Base-by-base conservation (phyloP, 2,797 vertebrate genomes). In the Novumbra hubbsi region DNA sequence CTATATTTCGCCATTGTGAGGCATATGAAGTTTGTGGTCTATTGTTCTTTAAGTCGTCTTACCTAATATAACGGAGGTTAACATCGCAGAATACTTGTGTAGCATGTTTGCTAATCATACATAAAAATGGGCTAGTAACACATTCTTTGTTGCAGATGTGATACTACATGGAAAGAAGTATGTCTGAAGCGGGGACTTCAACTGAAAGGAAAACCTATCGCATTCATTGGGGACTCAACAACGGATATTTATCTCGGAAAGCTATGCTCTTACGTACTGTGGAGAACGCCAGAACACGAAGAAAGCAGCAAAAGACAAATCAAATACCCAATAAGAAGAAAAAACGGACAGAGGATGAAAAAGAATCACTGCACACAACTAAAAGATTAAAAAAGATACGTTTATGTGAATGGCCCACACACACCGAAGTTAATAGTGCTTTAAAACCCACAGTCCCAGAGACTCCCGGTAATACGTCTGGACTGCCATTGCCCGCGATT, bases 231-330 rank as follows among this genome's bases (percentile, higher is more conserved):
- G 78, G 79, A 8, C 76, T 84, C 41, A 87, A 84, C 67, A 74
- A 84, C 60, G 9, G 76, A 3, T 82, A 73, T 73, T 45, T 87
- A 38, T 84, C 73, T 38, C 79, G 83, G 70, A 85, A 77, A 50
- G 8, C 68, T 16, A 75, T 77, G 80, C 69, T 78, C 71, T 75
- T 82, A 6, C 24, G n/a, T 0, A 14, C 73, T 2, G 55, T 77
- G 79, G 85, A 84, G 55, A 75, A 38, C 0, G 1, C 74, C 2
- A 73, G 65, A 73, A 52, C 64, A 11, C 50, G 69, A 34, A 88
- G 79, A 64, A 88, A 71, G 45, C 73, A 4, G 2, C 82, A 80
- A 5, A 76, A 76, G 41, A 74, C 73, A 41, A 32, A 34, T 0
- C n/a, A 8, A 0, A 4, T 24, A 0, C 0, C 2, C 14, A 69